A percentile compares a stretch with the other conserved stretches of the same genome.
Evolutionary conservation across 2,797 vertebrate genomes (phyloP).

Genomic region (Eulemur coronatus): DNA sequence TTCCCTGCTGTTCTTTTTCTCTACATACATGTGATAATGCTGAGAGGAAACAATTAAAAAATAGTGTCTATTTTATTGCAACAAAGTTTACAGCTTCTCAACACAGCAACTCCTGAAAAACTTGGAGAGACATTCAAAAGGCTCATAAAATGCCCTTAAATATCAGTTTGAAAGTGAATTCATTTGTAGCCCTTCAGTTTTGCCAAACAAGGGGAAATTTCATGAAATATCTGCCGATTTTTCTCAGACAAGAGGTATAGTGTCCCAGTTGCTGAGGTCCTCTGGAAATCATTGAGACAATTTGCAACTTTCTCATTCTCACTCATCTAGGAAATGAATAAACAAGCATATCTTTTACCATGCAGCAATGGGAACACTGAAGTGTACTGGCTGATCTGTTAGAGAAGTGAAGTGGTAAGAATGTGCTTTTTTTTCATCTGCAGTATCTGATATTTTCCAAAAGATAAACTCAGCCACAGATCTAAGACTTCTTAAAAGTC

Average conservation of each 20-base stretch:
- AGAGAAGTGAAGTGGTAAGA: background rate
- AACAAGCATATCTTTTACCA: background rate
- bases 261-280: constrained; percentile 30
- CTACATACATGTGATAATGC: constrained; percentile 9
- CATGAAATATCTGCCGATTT: constrained; percentile 48
- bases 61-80: constrained; percentile 62
- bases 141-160: constrained; percentile 74
- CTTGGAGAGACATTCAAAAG: constrained; percentile 71
- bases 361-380: background rate
- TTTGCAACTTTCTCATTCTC: constrained; percentile 62
- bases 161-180: constrained; percentile 74
- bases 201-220: constrained; percentile 58
- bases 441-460: background rate
- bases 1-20: background rate
- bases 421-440: background rate
- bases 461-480: background rate
- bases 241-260: constrained; percentile 58
- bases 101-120: constrained; percentile 68
- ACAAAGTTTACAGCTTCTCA: constrained; percentile 48
- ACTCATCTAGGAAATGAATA: constrained; percentile 65
- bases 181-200: constrained; percentile 56
- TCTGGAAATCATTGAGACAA: constrained; percentile 73
- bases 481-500: background rate
- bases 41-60: constrained; percentile 71
- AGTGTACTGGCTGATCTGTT: background rate